Conservation (phyloP, 2,888 invertebrate species). For the Cosmopolites sordidus region DNA sequence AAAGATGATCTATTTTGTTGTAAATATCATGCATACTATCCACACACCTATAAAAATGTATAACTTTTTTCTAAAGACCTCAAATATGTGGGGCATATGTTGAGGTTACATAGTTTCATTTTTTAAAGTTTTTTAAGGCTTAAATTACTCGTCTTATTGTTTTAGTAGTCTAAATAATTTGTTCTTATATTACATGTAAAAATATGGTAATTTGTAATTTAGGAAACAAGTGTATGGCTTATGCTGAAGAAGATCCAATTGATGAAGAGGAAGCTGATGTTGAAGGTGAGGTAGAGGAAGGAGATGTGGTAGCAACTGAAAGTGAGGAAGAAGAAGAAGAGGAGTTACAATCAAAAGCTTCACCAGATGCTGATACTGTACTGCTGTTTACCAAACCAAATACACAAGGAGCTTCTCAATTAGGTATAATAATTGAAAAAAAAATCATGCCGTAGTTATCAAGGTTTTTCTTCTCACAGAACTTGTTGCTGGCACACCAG, state of each 20-base stretch:
- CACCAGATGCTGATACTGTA: slow-evolving; percentile 87
- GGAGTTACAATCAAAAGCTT: slow-evolving; percentile 66
- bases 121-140: too few relatives aligned
- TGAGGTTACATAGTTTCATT: slow-evolving; percentile 6
- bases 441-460: too few relatives aligned
- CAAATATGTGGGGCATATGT: slow-evolving; percentile 12
- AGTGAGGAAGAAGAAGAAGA: slow-evolving; percentile 57
- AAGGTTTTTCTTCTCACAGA: too few relatives aligned
- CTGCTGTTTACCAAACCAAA: slow-evolving; percentile 84
- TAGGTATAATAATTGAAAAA: too few relatives aligned
- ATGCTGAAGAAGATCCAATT: slow-evolving; percentile 64
- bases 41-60: too few relatives aligned
- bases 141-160: background rate
- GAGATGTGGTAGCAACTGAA: slow-evolving; percentile 48
- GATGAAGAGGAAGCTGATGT: slow-evolving; percentile 69
- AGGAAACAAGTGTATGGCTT: slow-evolving; percentile 52
- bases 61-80: too few relatives aligned
- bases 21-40: background rate
- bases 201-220: slow-evolving; percentile 19
- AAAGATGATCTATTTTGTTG: slow-evolving; percentile 1
- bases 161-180: slow-evolving; percentile 1
- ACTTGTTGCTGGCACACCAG: slow-evolving; percentile 85
- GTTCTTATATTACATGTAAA: background rate
- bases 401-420: slow-evolving; percentile 57
- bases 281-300: slow-evolving; percentile 61